These are phyloP conservation scores for Eudemis profundana DNA, from an alignment of 2,888 invertebrate species.

Conservation along the genomic window DNA sequence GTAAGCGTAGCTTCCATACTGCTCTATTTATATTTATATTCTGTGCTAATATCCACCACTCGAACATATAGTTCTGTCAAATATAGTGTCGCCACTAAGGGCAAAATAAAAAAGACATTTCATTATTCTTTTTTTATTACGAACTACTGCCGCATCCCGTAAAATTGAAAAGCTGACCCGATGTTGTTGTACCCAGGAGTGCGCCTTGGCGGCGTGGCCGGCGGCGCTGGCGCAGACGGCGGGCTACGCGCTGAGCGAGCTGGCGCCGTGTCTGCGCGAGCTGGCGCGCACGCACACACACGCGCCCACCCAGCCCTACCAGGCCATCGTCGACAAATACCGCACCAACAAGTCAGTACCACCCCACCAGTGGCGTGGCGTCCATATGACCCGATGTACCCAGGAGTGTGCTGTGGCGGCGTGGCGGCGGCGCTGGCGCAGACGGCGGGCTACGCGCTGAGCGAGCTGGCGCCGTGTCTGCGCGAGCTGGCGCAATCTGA, in stretches of 20 bases:
- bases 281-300: conserved; percentile 89
- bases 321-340: conserved; percentile 96
- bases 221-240: conserved; percentile 86
- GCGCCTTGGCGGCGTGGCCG: conserved; percentile 86
- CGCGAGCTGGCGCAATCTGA: conserved; percentile 88
- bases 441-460: conserved; percentile 87
- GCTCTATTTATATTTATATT: too few relatives aligned
- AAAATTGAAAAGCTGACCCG: too few relatives aligned
- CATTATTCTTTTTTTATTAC: too few relatives aligned
- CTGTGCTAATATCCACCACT: too few relatives aligned
- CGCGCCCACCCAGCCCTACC: conserved; percentile 89
- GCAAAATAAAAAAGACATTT: too few relatives aligned
- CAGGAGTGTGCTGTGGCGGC: conserved; percentile 67
- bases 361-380: too few relatives aligned
- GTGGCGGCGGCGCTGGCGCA: conserved; percentile 88
- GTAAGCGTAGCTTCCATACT: too few relatives aligned
- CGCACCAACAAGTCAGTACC: conserved; percentile 88
- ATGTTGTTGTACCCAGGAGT: conserved; percentile 45
- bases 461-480: conserved; percentile 88
- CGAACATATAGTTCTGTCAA: too few relatives aligned
- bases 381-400: not conserved
- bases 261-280: conserved; percentile 88
- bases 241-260: conserved; percentile 87
- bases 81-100: too few relatives aligned
- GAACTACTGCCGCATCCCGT: too few relatives aligned